phyloP scores from a whole-genome alignment of 2,888 invertebrate genomes.

The Caenorhabditis sinica region DNA sequence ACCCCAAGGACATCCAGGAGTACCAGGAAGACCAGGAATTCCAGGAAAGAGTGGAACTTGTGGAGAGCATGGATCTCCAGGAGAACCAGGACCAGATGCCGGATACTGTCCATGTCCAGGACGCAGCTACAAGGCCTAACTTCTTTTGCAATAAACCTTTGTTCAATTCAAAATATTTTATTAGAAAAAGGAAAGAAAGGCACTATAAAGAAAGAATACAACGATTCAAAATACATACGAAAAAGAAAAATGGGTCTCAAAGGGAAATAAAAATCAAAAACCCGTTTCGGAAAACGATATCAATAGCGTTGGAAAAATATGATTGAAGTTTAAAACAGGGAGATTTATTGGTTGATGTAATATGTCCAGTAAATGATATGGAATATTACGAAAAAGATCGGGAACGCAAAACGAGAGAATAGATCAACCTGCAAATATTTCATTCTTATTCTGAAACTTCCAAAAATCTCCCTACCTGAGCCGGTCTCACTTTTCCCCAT shows the following conservation, averaged over 20 bases:
- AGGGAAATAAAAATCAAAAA: background rate
- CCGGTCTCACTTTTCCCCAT: conserved; percentile 69
- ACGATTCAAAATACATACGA: conserved; percentile 22
- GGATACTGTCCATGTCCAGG: conserved; percentile 71
- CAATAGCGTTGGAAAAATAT: background rate
- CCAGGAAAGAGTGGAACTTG: conserved; percentile 72
- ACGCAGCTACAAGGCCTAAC: conserved; percentile 55
- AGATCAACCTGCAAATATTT: conserved; percentile 76
- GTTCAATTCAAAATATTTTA: conserved; percentile 6
- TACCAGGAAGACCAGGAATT: conserved; percentile 70
- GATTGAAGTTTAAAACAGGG: background rate
- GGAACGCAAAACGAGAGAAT: conserved; percentile 81
- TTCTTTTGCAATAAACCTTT: background rate
- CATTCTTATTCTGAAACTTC: background rate
- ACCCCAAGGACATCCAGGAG: conserved; percentile 69
- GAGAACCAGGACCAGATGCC: conserved; percentile 70
- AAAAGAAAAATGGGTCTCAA: conserved; percentile 17
- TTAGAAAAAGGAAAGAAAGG: conserved; percentile 21
- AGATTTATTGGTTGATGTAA: conserved; percentile 74
- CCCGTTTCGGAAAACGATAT: conserved; percentile 18
- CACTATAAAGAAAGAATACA: conserved; percentile 23
- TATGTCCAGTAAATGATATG: conserved; percentile 81
- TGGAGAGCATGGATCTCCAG: conserved; percentile 65
- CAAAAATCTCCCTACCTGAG: conserved; percentile 55
- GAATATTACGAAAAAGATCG: conserved; percentile 80